These are phyloP conservation scores for Cricetomys ansorgei DNA, from an alignment of 2,113 vertebrate species.

Conservation along the genomic window DNA sequence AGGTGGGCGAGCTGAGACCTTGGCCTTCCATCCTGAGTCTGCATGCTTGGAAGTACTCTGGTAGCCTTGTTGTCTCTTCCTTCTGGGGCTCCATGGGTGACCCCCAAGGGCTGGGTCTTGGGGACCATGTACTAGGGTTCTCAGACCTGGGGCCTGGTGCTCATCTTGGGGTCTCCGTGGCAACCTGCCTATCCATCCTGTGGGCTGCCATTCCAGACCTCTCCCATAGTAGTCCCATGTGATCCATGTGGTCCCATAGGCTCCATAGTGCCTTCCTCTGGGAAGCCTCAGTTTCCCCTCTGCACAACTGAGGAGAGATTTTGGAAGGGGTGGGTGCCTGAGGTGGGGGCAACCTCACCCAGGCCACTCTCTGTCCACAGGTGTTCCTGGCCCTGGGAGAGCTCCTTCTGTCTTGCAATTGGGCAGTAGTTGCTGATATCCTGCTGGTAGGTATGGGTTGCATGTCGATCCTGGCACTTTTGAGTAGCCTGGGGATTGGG, in stretches of 20 bases:
- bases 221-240: too few relatives aligned
- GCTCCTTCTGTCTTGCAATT: constrained; percentile 89
- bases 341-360: neutral
- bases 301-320: neutral
- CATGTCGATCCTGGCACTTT: neutral
- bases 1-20: neutral
- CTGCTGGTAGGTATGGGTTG: constrained; percentile 87
- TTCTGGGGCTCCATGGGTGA: neutral
- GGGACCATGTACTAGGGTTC: neutral
- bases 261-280: neutral
- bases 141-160: neutral
- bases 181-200: neutral
- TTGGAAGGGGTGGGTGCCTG: neutral
- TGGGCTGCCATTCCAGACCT: neutral
- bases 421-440: constrained; percentile 91
- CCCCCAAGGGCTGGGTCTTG: neutral
- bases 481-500: neutral
- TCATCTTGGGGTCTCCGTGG: neutral
- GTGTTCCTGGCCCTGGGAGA: constrained; percentile 89
- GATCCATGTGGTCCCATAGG: too few relatives aligned
- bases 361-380: constrained; percentile 78
- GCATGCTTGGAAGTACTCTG: neutral
- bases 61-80: neutral
- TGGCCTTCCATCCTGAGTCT: neutral
- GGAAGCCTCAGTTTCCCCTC: neutral